Percentiles rank a stretch among this genome's conserved stretches.
Conservation (phyloP, 1,140 invertebrate genomes). For the Dermatophagoides farinae region DNA sequence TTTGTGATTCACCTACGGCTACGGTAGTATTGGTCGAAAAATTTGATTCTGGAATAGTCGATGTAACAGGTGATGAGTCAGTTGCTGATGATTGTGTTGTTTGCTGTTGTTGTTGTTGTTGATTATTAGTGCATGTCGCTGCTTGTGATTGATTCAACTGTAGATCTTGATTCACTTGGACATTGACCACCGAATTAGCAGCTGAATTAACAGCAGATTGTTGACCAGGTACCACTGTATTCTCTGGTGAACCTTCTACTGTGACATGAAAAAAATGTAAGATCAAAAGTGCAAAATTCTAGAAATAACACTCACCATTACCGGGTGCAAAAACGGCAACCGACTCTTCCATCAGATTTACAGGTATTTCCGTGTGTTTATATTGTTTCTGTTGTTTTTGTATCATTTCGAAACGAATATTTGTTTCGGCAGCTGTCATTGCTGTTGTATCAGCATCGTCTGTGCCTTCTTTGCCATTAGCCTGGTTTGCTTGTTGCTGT, state of each 20-base stretch:
- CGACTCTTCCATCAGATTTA: conserved; percentile 4
- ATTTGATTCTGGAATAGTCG: not conserved
- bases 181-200: not conserved
- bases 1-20: not conserved
- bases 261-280: not conserved
- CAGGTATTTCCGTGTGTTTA: conserved; percentile 7
- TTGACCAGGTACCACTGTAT: not conserved
- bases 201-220: not conserved
- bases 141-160: not conserved
- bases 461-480: conserved; percentile 17
- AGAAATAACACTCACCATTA: not conserved
- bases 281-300: not conserved
- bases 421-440: not conserved
- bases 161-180: not conserved
- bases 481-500: conserved; percentile 28
- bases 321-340: not conserved
- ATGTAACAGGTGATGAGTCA: not conserved
- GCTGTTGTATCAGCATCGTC: conserved; percentile 7
- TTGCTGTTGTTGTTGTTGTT: not conserved
- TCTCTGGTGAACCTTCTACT: conserved; percentile 8
- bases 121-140: not conserved
- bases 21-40: not conserved
- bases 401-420: conserved; percentile 1
- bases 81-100: no score
- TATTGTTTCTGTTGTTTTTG: conserved; percentile 9